Base-by-base conservation (phyloP, 2,797 vertebrate species). In the Eulemur mongoz region DNA sequence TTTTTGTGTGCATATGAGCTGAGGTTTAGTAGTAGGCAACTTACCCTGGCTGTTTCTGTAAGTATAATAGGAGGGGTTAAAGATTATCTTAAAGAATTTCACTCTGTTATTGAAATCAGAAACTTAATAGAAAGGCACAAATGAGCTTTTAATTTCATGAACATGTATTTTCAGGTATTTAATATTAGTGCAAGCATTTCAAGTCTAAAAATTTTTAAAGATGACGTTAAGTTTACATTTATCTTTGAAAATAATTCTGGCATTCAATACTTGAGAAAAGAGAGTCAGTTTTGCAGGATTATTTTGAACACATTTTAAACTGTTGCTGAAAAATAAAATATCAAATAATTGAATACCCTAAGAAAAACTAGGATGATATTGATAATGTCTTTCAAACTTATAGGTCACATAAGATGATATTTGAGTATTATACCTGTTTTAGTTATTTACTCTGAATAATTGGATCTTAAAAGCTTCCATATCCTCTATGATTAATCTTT, bases 381-480 rank as follows among this genome's bases (percentile, higher is more conserved):
- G 54, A 70, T 57, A 89, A 88, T 73, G 40, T 43, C n/a, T 65
- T 86, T 89, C 38, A 48, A 85, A 82, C 87, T 32, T 73, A 65
- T 83, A 80, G 27, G 45, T 67, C 38, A 73, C 14, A 20, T 50
- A 89, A 38, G 25, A 80, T 73, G 48, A 78, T 72, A 78, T 40
- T 73, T 70, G 27, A 85, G 5, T 50, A 65, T n/a, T 82, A 4
- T 12, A 23, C 12, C 57, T 89, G 27, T 15, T 70, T 95, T 70
- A 82, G 27, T 94, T 93, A 73, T 13, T 89, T 93, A 11, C 85
- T 90, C 67, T 84, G 72, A 80, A 72, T 67, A 92, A 86, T 2
- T 63, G 15, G 23, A 54, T 88, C 57, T 78, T 84, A 87, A 92
- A 93, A 67, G 7, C 15, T 48, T 75, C 40, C 30, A 7, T 70